Base-by-base conservation (phyloP, 2,797 vertebrate species). In the Thamnophis elegans region DNA sequence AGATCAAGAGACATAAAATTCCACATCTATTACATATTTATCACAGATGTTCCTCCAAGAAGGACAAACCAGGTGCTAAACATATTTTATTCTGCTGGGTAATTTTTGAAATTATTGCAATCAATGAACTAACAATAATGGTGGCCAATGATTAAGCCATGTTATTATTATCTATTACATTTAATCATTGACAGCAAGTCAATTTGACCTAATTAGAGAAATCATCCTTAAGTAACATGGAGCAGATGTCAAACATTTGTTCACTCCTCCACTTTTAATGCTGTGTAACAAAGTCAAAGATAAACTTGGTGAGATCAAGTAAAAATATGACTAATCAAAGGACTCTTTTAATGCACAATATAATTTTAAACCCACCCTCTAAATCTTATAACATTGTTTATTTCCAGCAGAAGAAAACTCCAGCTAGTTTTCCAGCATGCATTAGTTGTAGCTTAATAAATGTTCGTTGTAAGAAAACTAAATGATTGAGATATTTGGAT, bases 71-170 rank as follows among this genome's bases (percentile, higher is more conserved):
- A 99, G 98, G 98, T 99, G 98, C 98, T 98, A 98, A 98, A 97
- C 97, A 97, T 98, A 97, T 98, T 98, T 97, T 98, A 98, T 98
- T 98, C 98, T 97, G 97, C 97, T 97, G 97, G 98, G 98, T 97
- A 98, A 98, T 99, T 98, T 98, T 97, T 98, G 93, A 98, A 98
- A 98, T 99, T 98, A 98, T 98, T 98, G 98, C 98, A 98, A 99
- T 99, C 98, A 99, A 98, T 98, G 98, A 98, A 96, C 97, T 98
- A 98, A 99, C 98, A 98, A 98, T 98, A 97, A 97, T 97, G 96
- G 95, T 97, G 98, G 98, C 97, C 92, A 98, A 98, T 98, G 98
- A 98, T 97, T 97, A 98, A 97, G 97, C 97, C 97, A 95, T 97
- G 98, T 98, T 98, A 98, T 98, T 98, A 98, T 98, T 98, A 98